Conservation (phyloP, 2,888 invertebrate species). For the Diadegma fenestrale region DNA sequence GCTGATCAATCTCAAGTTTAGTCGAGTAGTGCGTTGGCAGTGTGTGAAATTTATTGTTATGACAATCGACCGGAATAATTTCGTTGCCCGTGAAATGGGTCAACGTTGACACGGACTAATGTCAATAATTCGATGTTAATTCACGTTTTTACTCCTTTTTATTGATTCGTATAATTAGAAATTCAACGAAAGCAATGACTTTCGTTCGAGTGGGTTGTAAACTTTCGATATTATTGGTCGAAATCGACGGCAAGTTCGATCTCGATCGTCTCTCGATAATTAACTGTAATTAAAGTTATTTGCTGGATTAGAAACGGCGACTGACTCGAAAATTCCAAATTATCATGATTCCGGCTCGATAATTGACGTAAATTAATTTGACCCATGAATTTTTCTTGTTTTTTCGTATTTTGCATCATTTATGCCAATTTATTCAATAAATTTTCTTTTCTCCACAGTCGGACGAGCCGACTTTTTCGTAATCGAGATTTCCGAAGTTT, state of each 20-base stretch:
- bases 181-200: conserved; percentile 47
- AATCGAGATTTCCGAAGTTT: no score
- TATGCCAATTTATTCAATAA: not conserved
- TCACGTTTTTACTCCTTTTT: not conserved
- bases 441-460: no score
- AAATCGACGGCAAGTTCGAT: conserved; percentile 16
- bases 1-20: not conserved
- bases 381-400: not conserved
- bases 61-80: conserved; percentile 45
- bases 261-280: conserved; percentile 13
- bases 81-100: conserved; percentile 41
- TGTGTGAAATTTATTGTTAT: conserved; percentile 35
- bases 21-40: conserved; percentile 18
- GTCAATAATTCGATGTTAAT: conserved; percentile 34
- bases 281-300: conserved; percentile 7
- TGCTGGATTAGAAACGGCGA: conserved; percentile 8
- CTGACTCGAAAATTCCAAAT: not conserved
- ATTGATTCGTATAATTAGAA: conserved; percentile 27
- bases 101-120: conserved; percentile 21
- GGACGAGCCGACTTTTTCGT: no score
- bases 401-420: not conserved
- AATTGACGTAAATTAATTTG: not conserved
- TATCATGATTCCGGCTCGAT: not conserved
- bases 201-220: conserved; percentile 42
- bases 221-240: conserved; percentile 12